These are phyloP conservation scores for Chunga burmeisteri DNA, from an alignment of 2,113 vertebrate genomes.

Conservation along the genomic window DNA sequence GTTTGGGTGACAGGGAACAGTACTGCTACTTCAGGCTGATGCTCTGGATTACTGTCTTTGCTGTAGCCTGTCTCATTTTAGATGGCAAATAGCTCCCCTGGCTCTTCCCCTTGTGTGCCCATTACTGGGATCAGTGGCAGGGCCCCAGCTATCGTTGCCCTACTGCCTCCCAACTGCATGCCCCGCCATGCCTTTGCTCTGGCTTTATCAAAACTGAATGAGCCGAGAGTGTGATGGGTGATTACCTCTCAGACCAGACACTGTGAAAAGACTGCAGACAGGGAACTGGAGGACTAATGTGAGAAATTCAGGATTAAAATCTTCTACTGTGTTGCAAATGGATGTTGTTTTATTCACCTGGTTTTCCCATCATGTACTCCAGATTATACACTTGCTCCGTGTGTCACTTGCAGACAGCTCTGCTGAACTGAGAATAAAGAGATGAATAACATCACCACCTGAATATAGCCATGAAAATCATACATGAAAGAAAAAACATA, in stretches of 20 bases:
- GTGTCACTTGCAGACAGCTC: conserved; percentile 25
- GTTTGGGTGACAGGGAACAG: not conserved
- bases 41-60: not conserved
- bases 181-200: not conserved
- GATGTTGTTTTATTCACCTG: not conserved
- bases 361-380: not conserved
- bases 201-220: not conserved
- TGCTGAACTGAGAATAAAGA: conserved; percentile 39
- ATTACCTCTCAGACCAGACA: not conserved
- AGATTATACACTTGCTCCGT: not conserved
- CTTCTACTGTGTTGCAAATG: not conserved
- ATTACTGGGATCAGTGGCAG: not conserved
- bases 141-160: not conserved
- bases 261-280: not conserved
- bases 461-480: conserved; percentile 7
- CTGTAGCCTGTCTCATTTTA: not conserved
- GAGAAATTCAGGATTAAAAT: not conserved
- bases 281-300: not conserved
- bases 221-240: not conserved
- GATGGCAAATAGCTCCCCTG: not conserved
- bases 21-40: not conserved
- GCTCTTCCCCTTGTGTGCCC: not conserved
- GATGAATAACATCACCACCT: not conserved
- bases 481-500: conserved; percentile 11
- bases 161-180: not conserved